Percentiles rank a stretch among this genome's conserved stretches.
Evolutionary conservation across 2,797 vertebrate genomes (phyloP).

Genomic region (Astyanax mexicanus): DNA sequence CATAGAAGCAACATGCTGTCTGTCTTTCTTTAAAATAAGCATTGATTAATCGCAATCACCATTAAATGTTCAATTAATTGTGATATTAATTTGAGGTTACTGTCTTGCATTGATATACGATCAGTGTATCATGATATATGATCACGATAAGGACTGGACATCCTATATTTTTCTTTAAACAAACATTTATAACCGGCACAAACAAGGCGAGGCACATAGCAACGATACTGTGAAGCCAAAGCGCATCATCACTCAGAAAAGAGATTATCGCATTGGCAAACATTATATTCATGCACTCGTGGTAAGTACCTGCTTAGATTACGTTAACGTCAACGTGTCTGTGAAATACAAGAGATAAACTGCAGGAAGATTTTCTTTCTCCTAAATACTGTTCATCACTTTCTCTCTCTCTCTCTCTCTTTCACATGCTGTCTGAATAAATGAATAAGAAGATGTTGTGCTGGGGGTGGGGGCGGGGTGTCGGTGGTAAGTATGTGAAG

Average conservation of each 20-base stretch:
- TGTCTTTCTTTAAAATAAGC: no score
- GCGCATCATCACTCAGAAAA: background rate
- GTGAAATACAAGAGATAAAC: no score
- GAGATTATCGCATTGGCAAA: constrained; percentile 6
- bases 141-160: no score
- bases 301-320: constrained; percentile 21
- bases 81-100: no score
- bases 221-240: background rate
- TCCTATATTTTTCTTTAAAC: background rate
- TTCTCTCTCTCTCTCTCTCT: constrained; percentile 21
- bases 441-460: constrained; percentile 31
- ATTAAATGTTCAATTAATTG: no score
- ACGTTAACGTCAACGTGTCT: constrained; percentile 8
- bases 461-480: constrained; percentile 32
- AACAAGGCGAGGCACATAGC: background rate
- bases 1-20: no score
- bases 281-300: background rate
- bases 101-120: no score
- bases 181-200: background rate
- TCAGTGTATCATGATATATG: no score
- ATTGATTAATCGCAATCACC: no score
- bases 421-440: constrained; percentile 53
- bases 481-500: no score
- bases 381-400: constrained; percentile 45
- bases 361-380: constrained; percentile 35